phyloP scores from a whole-genome alignment of 2,888 invertebrate genomes.

The Pecten maximus region DNA sequence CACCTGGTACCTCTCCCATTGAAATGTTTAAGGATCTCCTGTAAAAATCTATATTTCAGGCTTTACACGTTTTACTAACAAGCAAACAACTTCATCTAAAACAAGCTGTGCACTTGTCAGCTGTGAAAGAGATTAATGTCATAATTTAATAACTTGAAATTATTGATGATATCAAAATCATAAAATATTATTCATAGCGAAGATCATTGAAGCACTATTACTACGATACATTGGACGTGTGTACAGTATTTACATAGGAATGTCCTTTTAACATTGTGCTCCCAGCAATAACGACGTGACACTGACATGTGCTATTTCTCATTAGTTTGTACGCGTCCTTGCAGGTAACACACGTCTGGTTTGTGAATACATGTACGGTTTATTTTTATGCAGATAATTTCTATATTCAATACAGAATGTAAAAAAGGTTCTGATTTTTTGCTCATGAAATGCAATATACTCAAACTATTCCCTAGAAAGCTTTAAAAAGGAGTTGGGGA shows the following conservation, averaged over 20 bases:
- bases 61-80: no score
- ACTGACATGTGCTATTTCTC: conserved; percentile 25
- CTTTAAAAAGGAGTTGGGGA: no score
- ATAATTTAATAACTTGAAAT: neutral
- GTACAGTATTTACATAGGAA: neutral
- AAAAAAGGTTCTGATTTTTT: no score
- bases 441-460: no score
- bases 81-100: no score
- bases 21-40: no score
- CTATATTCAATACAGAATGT: no score
- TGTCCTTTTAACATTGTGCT: neutral
- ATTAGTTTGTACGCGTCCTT: neutral
- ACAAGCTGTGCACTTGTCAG: neutral
- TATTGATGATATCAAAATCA: neutral
- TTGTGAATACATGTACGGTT: neutral
- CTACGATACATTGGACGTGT: neutral
- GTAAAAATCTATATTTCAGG: no score
- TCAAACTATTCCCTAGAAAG: no score
- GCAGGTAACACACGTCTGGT: neutral
- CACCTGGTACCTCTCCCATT: no score
- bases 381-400: neutral
- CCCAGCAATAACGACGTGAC: neutral
- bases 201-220: neutral
- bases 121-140: neutral
- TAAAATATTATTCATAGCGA: neutral